Base-by-base conservation (phyloP, 2,888 invertebrate species). In the Phlogophora meticulosa region DNA sequence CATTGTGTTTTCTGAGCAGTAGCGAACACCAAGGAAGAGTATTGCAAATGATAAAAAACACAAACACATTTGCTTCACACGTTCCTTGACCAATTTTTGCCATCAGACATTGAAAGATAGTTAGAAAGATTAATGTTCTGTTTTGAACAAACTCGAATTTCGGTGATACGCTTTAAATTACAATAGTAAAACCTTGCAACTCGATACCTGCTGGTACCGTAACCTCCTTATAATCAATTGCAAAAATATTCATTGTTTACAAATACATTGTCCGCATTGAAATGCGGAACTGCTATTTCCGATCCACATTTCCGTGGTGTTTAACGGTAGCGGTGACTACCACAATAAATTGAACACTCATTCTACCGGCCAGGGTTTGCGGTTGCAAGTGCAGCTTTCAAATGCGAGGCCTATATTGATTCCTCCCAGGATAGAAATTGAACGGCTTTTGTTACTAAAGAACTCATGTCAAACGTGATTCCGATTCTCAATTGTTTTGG, bases 271-370 rank as follows among this genome's bases (percentile, higher is more conserved):
- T 73, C 52, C 58, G 20, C 36, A 28, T 60, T 63, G 32, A 49
- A 67, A 70, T 61, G 62, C 70, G 82, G 79, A 79, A 70, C 38
- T 71, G 70, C 75, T 81, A 51, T 45, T 72, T 66, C 60, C 58
- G 51, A 65, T 45, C 36, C 3, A 32, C n/a, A 60, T 59, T 68
- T 46, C 34, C 52, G 22, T 53, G 9, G 9, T 53, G 13, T 59
- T 57, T 46, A 43, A 38, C 34, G 22, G 24, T 46, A 43, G 34
- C 34, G 22, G 24, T 46, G 28, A 4, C 28, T 28, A 59, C 49
- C 22, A 22, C 10, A 56, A 24, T 59, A 52, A 52, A 76, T 60
- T 60, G 24, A 24, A 36, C 22, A 32, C 5, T 20, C 20, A 43
- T 43, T 43, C 10, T 11, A 32, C 20, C 11, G 10, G 20, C 17